phyloP scores from a whole-genome alignment of 2,888 invertebrate genomes.

The Anagyrus pseudococci region DNA sequence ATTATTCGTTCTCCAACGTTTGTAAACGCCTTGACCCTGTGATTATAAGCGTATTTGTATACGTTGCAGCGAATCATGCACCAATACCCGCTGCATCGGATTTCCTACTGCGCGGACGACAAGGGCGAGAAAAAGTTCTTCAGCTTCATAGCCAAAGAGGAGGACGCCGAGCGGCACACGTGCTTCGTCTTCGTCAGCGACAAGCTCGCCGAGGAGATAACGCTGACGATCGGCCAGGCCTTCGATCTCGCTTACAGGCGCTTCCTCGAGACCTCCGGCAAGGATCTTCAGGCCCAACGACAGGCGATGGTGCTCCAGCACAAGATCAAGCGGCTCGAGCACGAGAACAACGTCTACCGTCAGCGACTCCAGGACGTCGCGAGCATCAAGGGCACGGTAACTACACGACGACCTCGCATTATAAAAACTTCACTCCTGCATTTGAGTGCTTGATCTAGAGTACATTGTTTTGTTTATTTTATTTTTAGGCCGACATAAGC shows the following conservation, averaged over 20 bases:
- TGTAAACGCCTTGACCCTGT: no score
- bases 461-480: background rate
- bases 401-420: conserved; percentile 24
- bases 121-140: conserved; percentile 98
- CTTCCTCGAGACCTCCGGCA: conserved; percentile 90
- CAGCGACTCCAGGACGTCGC: conserved; percentile 77
- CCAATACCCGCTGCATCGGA: conserved; percentile 95
- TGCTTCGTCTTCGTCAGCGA: conserved; percentile 98
- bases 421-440: no score
- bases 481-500: conserved; percentile 62
- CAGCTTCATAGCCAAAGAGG: conserved; percentile 90
- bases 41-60: no score
- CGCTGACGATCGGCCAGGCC: conserved; percentile 96
- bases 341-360: conserved; percentile 84
- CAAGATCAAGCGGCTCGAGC: conserved; percentile 85
- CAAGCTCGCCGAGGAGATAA: conserved; percentile 96
- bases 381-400: conserved; percentile 64
- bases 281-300: conserved; percentile 86
- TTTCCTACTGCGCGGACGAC: conserved; percentile 99
- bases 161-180: conserved; percentile 79
- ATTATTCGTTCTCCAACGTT: no score
- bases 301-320: conserved; percentile 79
- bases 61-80: conserved; percentile 75
- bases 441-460: no score
- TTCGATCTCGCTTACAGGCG: conserved; percentile 97